Percentiles rank a stretch among this genome's conserved stretches.
phyloP scores from a whole-genome alignment of 1,140 invertebrate species.

The Cydia splendana region DNA sequence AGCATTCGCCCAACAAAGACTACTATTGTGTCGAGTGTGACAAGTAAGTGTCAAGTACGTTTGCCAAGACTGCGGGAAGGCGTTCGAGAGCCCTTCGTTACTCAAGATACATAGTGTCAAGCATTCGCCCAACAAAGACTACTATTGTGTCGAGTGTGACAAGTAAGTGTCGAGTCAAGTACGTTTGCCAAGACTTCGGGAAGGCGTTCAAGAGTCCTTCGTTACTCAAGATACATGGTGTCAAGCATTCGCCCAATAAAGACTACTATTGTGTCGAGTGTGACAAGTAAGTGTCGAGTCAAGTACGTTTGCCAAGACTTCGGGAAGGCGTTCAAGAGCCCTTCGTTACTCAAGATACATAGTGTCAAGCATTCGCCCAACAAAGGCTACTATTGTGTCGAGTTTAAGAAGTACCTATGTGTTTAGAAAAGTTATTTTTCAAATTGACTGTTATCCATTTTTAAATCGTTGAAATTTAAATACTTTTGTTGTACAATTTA shows the following conservation, averaged over 20 bases:
- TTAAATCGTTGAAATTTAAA: too few species aligned
- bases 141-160: slow-evolving; percentile 68
- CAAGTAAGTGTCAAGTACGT: too few species aligned
- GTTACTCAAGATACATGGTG: slow-evolving; percentile 42
- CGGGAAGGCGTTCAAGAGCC: slow-evolving; percentile 14
- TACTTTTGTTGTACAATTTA: too few species aligned
- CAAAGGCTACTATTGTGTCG: slow-evolving; percentile 61
- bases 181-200: slow-evolving; percentile 16
- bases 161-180: slow-evolving; percentile 45
- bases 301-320: background rate
- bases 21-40: slow-evolving; percentile 5
- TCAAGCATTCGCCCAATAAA: slow-evolving; percentile 47
- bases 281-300: slow-evolving; percentile 50
- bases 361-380: slow-evolving; percentile 47
- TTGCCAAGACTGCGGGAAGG: background rate
- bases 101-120: slow-evolving; percentile 49
- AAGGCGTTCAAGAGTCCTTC: slow-evolving; percentile 50
- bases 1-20: background rate
- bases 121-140: slow-evolving; percentile 46
- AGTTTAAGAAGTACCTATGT: slow-evolving; percentile 64
- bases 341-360: slow-evolving; percentile 37
- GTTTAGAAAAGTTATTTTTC: too few species aligned
- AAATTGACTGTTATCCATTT: too few species aligned
- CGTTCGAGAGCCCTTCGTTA: slow-evolving; percentile 49
- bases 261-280: slow-evolving; percentile 67